These are phyloP conservation scores for Nomada flava DNA, from an alignment of 2,888 invertebrate genomes.

Conservation along the genomic window DNA sequence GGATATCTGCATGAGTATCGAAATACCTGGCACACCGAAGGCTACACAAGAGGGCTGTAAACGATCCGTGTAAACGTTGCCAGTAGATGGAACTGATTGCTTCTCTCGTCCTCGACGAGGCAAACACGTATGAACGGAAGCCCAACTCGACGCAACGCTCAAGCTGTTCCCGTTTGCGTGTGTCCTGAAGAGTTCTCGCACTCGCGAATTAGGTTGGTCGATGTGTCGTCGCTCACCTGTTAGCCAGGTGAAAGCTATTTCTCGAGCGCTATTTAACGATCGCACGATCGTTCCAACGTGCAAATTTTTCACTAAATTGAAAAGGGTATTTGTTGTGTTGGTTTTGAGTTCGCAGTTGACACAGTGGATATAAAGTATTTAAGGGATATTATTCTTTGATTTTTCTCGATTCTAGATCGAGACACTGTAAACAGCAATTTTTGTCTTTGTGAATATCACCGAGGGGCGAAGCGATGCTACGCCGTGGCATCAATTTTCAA, in stretches of 20 bases:
- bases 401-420: neutral
- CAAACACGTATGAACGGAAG: conserved; percentile 51
- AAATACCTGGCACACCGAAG: conserved; percentile 63
- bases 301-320: neutral
- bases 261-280: neutral
- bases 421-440: too few species aligned
- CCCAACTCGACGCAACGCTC: conserved; percentile 33
- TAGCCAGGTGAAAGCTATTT: conserved; percentile 7
- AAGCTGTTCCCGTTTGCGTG: neutral
- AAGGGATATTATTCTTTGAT: neutral
- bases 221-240: conserved; percentile 9
- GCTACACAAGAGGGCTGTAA: conserved; percentile 62
- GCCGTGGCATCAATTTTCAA: too few species aligned
- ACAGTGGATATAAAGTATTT: neutral
- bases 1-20: conserved; percentile 60
- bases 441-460: too few species aligned
- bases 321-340: neutral
- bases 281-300: neutral
- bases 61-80: conserved; percentile 72
- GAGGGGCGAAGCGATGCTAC: too few species aligned
- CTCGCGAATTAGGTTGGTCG: conserved; percentile 40
- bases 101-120: conserved; percentile 47
- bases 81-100: conserved; percentile 74
- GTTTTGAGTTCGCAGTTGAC: too few species aligned
- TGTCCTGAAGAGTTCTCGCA: conserved; percentile 22